Evolutionary conservation across 2,888 invertebrate species (phyloP).

Genomic region (Erebia palarica): DNA sequence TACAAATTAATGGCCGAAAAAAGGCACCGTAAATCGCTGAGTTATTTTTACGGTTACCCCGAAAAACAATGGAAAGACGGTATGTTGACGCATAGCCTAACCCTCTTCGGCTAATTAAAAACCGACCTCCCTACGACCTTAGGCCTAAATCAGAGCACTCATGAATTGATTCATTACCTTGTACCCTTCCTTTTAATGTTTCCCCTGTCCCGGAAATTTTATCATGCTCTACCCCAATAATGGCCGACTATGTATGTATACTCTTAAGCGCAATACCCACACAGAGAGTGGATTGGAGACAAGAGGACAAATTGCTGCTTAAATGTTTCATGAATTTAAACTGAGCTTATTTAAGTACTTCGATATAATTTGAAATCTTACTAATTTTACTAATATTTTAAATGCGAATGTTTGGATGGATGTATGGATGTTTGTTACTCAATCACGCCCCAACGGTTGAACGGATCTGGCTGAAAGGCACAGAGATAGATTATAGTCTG

Average conservation of each 20-base stretch:
- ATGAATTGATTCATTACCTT: conserved; percentile 40
- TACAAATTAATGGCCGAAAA: conserved; percentile 27
- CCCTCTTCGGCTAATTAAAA: conserved; percentile 68
- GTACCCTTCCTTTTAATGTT: conserved; percentile 32
- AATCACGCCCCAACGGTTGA: too few relatives aligned
- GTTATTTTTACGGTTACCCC: conserved; percentile 28
- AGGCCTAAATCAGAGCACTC: conserved; percentile 39
- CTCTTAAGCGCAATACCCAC: too few relatives aligned
- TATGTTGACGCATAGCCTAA: conserved; percentile 49
- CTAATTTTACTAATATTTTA: too few relatives aligned
- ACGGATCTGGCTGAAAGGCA: too few relatives aligned
- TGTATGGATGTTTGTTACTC: too few relatives aligned
- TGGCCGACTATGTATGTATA: conserved; percentile 38
- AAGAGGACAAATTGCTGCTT: too few relatives aligned
- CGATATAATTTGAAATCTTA: too few relatives aligned
- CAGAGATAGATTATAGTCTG: too few relatives aligned
- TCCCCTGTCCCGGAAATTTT: conserved; percentile 37
- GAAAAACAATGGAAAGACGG: conserved; percentile 47
- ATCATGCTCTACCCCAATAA: conserved; percentile 34
- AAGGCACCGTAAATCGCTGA: conserved; percentile 23
- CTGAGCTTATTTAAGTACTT: too few relatives aligned
- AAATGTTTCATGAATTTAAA: too few relatives aligned
- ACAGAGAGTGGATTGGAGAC: too few relatives aligned
- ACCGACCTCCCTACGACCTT: conserved; percentile 44
- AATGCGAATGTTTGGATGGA: too few relatives aligned